Evolutionary conservation across 1,140 invertebrate genomes (phyloP), one percentile per base, ranked within the genome.

Genomic region (Campodea augens): DNA sequence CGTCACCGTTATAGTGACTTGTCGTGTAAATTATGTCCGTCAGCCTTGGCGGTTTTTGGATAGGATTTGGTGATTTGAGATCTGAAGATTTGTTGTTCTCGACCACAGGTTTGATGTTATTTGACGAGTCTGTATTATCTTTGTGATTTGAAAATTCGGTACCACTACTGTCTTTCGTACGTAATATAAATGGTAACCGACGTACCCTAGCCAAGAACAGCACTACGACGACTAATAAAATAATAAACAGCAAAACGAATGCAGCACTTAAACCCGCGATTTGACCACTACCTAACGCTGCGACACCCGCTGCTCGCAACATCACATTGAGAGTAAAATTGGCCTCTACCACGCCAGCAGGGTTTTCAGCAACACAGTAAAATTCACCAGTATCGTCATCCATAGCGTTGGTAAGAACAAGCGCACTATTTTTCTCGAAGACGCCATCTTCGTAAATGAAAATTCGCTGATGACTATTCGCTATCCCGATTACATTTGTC

Each of bases 311-410:
- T 7, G 79, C 71, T 32, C 75, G 67, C 54, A 82, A 69, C 23
- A 76, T 75, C 25, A 91, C 79, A 55, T 83, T 77, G 10, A 91
- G 65, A 5, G 86, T 90, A 54, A 88, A 89, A 58, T 91, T 91
- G 1, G 83, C 80, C 64, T 88, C 81, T n/a, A 84, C 81, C 55
- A 77, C 83, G 2, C 91, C 92, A 7, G 84, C 88, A 43, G 78
- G 73, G 61, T 96, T 96, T 56, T 88, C 81, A 13, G 86, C 87
- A 0, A 87, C 75, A 60, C 90, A 95, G 54, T 80, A 80, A 64
- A 93, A 93, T 52, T 87, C 82, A 22, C 77, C 83, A 22, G 81
- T 79, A 58, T 95, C 88, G 4, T 80, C 74, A 57, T 88, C 81
- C 56, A 83, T 81, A 12, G 85, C 81, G 57, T 88, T 84, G 22